Conservation (phyloP, 2,113 vertebrate genomes). For the Triplophysa siluroides region DNA sequence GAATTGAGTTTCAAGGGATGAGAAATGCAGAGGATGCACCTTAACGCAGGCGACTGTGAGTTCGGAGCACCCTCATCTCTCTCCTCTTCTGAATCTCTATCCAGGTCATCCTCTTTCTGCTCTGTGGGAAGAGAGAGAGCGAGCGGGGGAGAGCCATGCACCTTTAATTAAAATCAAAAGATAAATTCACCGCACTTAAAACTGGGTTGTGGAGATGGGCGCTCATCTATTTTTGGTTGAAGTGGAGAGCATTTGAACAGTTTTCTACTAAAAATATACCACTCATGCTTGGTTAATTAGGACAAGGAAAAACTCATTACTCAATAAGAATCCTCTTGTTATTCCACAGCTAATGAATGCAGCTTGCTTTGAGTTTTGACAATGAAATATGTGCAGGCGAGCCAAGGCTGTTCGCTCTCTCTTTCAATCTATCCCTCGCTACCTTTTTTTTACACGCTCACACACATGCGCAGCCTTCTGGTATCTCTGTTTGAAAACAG, state of each 20-base stretch:
- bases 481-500: constrained; percentile 14
- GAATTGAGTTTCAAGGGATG: constrained; percentile 7
- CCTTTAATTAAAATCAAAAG: constrained; percentile 84
- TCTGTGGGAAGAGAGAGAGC: background rate
- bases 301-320: constrained; percentile 82
- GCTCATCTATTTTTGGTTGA: constrained; percentile 74
- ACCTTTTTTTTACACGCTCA: background rate
- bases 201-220: constrained; percentile 79
- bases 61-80: constrained; percentile 36
- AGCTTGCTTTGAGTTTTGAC: constrained; percentile 71
- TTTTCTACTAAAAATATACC: constrained; percentile 72
- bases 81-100: constrained; percentile 51
- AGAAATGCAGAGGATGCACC: constrained; percentile 30
- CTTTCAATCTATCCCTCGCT: constrained; percentile 7
- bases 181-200: constrained; percentile 76
- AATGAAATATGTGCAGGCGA: constrained; percentile 73
- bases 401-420: constrained; percentile 28
- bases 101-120: constrained; percentile 52
- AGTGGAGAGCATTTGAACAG: constrained; percentile 70
- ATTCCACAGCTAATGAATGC: constrained; percentile 78
- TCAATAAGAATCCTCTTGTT: constrained; percentile 77
- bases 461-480: background rate
- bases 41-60: background rate
- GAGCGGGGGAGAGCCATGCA: constrained; percentile 48
- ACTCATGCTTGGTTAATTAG: constrained; percentile 79